Base-by-base conservation (phyloP, 2,888 invertebrate species). In the Brenthis ino region DNA sequence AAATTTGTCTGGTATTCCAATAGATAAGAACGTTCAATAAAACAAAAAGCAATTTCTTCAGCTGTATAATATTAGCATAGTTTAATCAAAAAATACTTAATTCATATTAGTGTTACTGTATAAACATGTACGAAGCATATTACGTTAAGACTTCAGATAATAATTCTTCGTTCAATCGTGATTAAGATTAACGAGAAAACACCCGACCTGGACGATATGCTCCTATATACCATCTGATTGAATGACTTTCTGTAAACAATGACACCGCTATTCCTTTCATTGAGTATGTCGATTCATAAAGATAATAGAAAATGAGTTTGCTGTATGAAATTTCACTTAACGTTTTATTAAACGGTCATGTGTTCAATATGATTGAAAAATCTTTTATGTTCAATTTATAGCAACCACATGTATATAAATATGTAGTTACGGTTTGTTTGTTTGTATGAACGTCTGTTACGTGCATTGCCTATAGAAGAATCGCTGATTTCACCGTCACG, bases 221-320 rank as follows among this genome's bases (percentile, higher is more conserved):
- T 80, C 81, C 81, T 83, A 87, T 88, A 85, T 85, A 80, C 73
- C 75, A 78, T 79, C 81, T 85, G 88, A 89, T 89, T 88, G 86
- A 88, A 89, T 89, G 87, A 86, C 87, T 88, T 83, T 83, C 84
- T 81, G 84, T 87, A 88, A 88, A 89, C 89, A 89, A 88, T 89
- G 89, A 89, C 84, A 82, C 76, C 75, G 81, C 84, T 78, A 77
- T 85, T 84, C 82, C 82, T 79, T 80, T 80, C 71, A 77, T 76
- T 74, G 71, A 74, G 73, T 76, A 74, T 73, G 71, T 68, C 74
- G 73, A 78, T 66, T 77, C 79, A 73, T 75, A 70, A 73, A 80
- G 81, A 83, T 84, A 84, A 84, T 80, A 77, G 77, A 79, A 79
- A 75, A 75, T 76, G 75, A 77, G 77, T 71, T 77, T 72, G 72